Conservation (phyloP, 2,113 vertebrate genomes). For the Lethenteron camtschaticum region DNA sequence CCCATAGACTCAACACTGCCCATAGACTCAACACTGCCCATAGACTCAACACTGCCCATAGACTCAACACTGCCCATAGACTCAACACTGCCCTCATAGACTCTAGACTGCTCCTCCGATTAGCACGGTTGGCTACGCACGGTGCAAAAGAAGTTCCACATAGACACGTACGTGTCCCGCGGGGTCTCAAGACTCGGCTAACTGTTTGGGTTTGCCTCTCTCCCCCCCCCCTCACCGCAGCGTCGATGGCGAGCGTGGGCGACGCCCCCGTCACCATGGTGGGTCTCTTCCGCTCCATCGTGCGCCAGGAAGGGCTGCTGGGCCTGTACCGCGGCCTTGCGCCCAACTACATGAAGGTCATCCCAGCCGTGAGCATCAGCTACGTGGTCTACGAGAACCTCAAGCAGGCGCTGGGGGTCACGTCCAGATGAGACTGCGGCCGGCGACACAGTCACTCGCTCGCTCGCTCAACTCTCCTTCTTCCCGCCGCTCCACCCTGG, state of each 20-base stretch:
- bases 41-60: too few species aligned
- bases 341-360: conserved; percentile 97
- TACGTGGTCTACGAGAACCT: conserved; percentile 88
- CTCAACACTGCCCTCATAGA: too few species aligned
- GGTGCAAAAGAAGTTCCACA: background rate
- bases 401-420: conserved; percentile 58
- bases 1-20: too few species aligned
- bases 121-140: too few species aligned
- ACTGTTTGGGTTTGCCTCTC: background rate
- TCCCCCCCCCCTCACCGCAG: background rate
- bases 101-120: too few species aligned
- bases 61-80: too few species aligned
- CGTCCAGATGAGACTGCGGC: conserved; percentile 40
- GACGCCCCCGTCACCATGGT: conserved; percentile 60
- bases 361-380: conserved; percentile 93
- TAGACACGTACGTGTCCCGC: background rate
- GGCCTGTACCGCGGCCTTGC: conserved; percentile 84
- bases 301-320: conserved; percentile 52
- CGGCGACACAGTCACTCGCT: too few species aligned
- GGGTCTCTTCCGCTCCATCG: conserved; percentile 60
- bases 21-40: too few species aligned
- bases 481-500: too few species aligned
- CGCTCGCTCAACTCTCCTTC: too few species aligned
- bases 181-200: background rate
- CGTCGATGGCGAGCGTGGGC: conserved; percentile 22